Evolutionary conservation across 2,797 vertebrate species (phyloP).

Genomic region (Gambelia wislizenii): DNA sequence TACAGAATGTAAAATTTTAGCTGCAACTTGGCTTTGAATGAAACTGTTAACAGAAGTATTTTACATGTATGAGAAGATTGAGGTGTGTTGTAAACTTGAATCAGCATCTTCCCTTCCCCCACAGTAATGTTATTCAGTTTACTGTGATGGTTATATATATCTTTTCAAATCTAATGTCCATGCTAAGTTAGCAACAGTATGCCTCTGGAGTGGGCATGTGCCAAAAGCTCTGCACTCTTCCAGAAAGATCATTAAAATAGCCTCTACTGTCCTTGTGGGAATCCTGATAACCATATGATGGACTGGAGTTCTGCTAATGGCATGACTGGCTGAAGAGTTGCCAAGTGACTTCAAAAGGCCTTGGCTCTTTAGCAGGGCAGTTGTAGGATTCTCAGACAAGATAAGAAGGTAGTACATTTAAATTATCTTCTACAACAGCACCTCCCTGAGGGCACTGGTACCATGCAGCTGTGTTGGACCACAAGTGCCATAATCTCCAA

Average conservation of each 20-base stretch:
- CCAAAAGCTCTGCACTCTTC: slow-evolving; percentile 40
- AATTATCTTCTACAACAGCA: neutral
- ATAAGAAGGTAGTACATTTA: neutral
- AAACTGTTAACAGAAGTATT: neutral
- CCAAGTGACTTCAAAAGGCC: slow-evolving; percentile 17
- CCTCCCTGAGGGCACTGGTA: neutral
- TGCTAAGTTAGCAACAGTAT: slow-evolving; percentile 14
- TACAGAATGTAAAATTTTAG: neutral
- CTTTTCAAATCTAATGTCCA: slow-evolving; percentile 48
- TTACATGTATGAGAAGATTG: neutral
- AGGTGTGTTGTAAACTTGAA: neutral
- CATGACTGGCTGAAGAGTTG: slow-evolving; percentile 27
- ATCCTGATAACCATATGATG: slow-evolving; percentile 10
- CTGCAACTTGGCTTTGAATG: neutral
- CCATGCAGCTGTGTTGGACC: neutral
- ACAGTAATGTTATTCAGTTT: slow-evolving; percentile 1
- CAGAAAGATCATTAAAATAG: slow-evolving; percentile 55
- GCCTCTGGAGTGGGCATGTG: slow-evolving; percentile 13
- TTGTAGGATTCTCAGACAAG: neutral
- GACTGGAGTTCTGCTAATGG: slow-evolving; percentile 26
- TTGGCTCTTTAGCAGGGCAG: neutral
- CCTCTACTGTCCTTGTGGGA: slow-evolving; percentile 39
- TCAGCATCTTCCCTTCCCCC: neutral
- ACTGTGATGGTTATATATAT: slow-evolving; percentile 17
- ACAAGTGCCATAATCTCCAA: neutral